Conservation (phyloP, 2,888 invertebrate species). For the Aphelenchoides bicaudatus region DNA sequence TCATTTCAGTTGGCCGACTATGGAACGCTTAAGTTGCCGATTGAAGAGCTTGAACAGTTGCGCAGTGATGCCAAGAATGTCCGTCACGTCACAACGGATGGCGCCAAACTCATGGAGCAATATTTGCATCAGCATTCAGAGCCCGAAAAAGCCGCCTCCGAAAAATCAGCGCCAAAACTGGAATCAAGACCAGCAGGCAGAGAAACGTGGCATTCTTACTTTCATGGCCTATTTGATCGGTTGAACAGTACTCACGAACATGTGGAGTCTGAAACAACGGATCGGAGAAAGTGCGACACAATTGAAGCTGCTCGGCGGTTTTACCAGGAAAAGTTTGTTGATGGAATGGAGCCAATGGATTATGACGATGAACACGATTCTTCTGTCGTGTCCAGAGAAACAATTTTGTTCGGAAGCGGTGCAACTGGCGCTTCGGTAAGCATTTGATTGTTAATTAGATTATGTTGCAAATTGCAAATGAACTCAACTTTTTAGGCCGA, state of each 20-base stretch:
- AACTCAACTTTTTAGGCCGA: no score
- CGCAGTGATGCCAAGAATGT: background rate
- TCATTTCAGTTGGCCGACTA: constrained; percentile 13
- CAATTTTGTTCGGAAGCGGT: constrained; percentile 4
- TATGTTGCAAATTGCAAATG: no score
- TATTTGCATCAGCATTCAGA: constrained; percentile 14
- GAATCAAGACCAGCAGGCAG: background rate
- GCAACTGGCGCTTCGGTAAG: background rate
- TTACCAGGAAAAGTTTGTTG: constrained; percentile 8
- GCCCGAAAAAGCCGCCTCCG: background rate
- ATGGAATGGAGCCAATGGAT: background rate
- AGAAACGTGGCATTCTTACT: constrained; percentile 13
- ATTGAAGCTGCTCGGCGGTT: constrained; percentile 16
- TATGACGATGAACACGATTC: constrained; percentile 11
- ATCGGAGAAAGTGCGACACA: constrained; percentile 9
- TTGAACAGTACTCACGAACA: constrained; percentile 2
- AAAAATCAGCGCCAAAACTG: background rate
- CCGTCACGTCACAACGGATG: constrained; percentile 9
- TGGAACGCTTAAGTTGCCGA: constrained; percentile 14
- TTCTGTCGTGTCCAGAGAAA: background rate
- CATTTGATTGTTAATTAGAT: no score
- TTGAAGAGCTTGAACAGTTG: background rate
- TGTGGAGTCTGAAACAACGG: background rate
- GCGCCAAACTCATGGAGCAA: constrained; percentile 11
- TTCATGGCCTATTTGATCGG: constrained; percentile 13